phyloP scores from a whole-genome alignment of 2,888 invertebrate genomes.

The Plagodis pulveraria region DNA sequence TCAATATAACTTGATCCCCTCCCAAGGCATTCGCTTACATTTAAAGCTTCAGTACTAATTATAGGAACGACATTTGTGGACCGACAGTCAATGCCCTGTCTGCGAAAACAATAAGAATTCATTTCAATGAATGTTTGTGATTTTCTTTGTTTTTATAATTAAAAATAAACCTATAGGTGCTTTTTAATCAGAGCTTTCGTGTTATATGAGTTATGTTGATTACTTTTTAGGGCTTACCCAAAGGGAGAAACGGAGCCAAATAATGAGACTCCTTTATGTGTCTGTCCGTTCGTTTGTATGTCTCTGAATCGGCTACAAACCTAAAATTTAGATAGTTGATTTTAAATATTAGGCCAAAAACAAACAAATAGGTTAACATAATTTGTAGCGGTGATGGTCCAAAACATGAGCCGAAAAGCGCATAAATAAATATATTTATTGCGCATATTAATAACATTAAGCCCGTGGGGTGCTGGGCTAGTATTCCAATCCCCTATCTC shows the following conservation, averaged over 20 bases:
- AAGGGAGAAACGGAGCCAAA: background rate
- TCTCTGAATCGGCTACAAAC: no score
- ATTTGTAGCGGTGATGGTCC: no score
- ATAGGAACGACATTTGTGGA: slow-evolving; percentile 28
- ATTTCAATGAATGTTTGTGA: slow-evolving; percentile 9
- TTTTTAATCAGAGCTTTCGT: slow-evolving; percentile 8
- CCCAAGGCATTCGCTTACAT: slow-evolving; percentile 19
- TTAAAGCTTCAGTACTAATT: slow-evolving; percentile 26
- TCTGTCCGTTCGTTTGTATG: no score
- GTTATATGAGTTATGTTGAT: background rate
- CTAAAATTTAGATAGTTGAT: no score
- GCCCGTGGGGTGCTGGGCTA: no score
- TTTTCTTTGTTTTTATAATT: slow-evolving; percentile 11
- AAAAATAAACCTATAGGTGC: slow-evolving; percentile 15
- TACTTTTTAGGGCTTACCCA: background rate
- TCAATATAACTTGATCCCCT: slow-evolving; percentile 25
- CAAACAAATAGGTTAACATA: no score
- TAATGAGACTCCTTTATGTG: no score
- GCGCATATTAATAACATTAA: no score
- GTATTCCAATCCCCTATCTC: no score
- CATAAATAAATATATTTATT: no score
- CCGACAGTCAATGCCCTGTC: slow-evolving; percentile 36
- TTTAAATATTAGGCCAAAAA: no score
- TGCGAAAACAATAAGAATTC: slow-evolving; percentile 18
- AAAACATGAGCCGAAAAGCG: no score